A percentile compares a stretch with the other conserved stretches of the same genome.
These are phyloP conservation scores for Holothuria scabra DNA, from an alignment of 53 echinoderm and acorn worm genomes.

Conservation along the genomic window DNA sequence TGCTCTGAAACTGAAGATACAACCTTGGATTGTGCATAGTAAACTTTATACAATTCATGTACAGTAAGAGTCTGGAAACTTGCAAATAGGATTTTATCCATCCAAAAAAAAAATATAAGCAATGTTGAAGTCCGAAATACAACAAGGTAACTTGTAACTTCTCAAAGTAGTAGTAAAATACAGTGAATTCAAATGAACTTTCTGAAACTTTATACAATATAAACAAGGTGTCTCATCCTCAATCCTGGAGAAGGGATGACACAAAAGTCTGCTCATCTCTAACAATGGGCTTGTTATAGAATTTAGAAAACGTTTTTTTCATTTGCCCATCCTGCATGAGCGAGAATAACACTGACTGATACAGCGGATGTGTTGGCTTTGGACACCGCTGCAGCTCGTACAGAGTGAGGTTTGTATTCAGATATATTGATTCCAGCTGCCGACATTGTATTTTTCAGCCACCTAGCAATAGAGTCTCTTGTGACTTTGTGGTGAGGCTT, in stretches of 20 bases:
- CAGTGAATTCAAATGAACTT: no score
- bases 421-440: slow-evolving; percentile 3
- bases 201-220: not conserved
- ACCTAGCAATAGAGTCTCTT: slow-evolving; percentile 13
- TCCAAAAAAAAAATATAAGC: no score
- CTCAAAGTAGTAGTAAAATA: no score
- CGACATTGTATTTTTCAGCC: not conserved
- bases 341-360: not conserved
- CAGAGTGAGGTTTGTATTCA: slow-evolving; percentile 24
- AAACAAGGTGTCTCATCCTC: not conserved
- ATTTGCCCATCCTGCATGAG: slow-evolving; percentile 28
- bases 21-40: no score
- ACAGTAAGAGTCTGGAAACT: no score
- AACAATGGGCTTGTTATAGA: slow-evolving; percentile 21
- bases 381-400: slow-evolving; percentile 13
- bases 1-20: no score
- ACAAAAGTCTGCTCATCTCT: not conserved
- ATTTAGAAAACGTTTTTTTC: slow-evolving; percentile 33
- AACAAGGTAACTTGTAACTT: no score
- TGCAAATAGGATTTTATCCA: no score
- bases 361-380: slow-evolving; percentile 4
- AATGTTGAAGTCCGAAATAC: no score
- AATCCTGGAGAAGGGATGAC: not conserved
- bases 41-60: no score
- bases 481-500: slow-evolving; percentile 10